Base-by-base conservation (phyloP, 2,113 vertebrate genomes). In the Trichomycterus rosablanca region DNA sequence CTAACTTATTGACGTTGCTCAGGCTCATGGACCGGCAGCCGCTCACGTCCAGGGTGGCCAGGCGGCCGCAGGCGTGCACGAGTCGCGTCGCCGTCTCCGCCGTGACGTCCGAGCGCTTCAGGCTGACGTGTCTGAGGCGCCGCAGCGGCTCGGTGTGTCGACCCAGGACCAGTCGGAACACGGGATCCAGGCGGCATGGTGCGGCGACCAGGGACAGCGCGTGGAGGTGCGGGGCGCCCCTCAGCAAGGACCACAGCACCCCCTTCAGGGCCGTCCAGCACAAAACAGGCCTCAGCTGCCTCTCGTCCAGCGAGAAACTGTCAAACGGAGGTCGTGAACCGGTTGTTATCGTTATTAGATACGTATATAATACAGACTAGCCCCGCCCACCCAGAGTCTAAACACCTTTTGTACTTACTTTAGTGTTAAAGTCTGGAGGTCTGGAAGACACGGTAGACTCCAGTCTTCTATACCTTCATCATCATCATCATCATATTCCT, bases 271-370 rank as follows among this genome's bases (percentile, higher is more conserved):
- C 78, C 56, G 49, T 65, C 79, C 83, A 84, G 48, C 64, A 80
- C 71, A 80, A 73, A 19, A 39, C 5, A 3, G 85, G 78, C 61
- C 60, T 83, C 54, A 67, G 57, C 61, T 74, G 78, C 23, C 24
- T 68, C 50, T 80, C 75, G 8, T 82, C 81, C 14, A 74, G 70
- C 14, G 68, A 78, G 70, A 86, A 87, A 51, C 85, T 87, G 37
- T 5, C 65, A 43, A 66, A 44, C 14, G 2, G 9, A n/a, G n/a
- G n/a, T n/a, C n/a, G n/a, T n/a, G n/a, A n/a, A n/a, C n/a, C n/a
- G n/a, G n/a, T n/a, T n/a, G n/a, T n/a, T n/a, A n/a, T n/a, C n/a
- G n/a, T n/a, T n/a, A n/a, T n/a, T n/a, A n/a, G n/a, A n/a, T n/a
- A n/a, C n/a, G n/a, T n/a, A n/a, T n/a, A n/a, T n/a, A n/a, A n/a